Evolutionary conservation across 2,113 vertebrate genomes (phyloP).

Genomic region (Edolisoma coerulescens): DNA sequence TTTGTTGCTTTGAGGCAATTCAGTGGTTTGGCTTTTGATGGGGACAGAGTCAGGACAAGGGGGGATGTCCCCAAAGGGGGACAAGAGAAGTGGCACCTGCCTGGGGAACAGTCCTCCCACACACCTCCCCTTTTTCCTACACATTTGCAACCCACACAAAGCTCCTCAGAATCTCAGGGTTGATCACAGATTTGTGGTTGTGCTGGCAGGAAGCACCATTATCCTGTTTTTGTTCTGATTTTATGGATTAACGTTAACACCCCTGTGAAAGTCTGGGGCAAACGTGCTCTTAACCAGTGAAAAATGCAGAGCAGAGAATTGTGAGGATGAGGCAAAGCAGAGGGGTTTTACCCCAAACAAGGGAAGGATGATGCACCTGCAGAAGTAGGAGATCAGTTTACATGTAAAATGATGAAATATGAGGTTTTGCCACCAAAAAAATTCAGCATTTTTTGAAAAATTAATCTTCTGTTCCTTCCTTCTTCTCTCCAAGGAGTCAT

Average conservation of each 20-base stretch:
- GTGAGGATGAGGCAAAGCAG: not conserved
- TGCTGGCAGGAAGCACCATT: not conserved
- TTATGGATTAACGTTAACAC: not conserved
- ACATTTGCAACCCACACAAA: not conserved
- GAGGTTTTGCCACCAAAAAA: not conserved
- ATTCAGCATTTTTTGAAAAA: not conserved
- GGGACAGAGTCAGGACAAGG: not conserved
- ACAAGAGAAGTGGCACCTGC: not conserved
- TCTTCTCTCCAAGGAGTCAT: not conserved
- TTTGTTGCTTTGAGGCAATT: not conserved
- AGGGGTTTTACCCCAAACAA: not conserved
- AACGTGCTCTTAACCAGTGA: accelerated
- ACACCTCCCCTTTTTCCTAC: not conserved
- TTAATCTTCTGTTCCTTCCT: not conserved
- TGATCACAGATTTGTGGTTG: not conserved
- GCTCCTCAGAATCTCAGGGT: not conserved
- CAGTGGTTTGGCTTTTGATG: not conserved
- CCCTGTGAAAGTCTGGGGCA: not conserved
- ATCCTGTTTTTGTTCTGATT: not conserved
- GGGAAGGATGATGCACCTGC: not conserved
- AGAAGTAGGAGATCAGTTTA: not conserved
- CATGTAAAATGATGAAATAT: not conserved
- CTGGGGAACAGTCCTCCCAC: not conserved
- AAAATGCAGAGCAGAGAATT: not conserved
- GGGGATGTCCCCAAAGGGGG: not conserved